These are phyloP conservation scores for Scaeva pyrastri DNA, from an alignment of 2,888 invertebrate genomes.

Conservation along the genomic window DNA sequence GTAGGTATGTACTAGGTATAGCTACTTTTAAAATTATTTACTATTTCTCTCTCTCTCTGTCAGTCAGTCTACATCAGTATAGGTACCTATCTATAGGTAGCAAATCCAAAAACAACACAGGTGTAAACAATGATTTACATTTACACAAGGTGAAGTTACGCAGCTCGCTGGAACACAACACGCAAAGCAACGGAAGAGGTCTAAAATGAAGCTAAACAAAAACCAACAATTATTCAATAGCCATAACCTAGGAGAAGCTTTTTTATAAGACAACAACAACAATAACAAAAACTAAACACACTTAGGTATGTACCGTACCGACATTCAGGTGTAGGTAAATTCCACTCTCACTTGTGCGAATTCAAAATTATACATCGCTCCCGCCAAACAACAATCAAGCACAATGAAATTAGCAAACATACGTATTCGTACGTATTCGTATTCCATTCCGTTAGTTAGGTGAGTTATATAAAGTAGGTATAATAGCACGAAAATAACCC, in stretches of 20 bases:
- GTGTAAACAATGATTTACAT: conserved; percentile 64
- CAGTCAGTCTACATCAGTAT: neutral
- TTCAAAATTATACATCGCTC: conserved; percentile 19
- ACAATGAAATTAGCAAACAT: conserved; percentile 26
- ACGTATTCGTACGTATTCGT: too few species aligned
- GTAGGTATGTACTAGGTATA: too few species aligned
- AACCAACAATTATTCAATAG: conserved; percentile 10
- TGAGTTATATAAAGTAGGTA: neutral
- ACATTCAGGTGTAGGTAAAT: neutral
- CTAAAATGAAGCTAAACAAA: conserved; percentile 1
- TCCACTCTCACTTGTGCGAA: conserved; percentile 37
- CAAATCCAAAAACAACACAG: conserved; percentile 53
- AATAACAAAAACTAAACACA: too few species aligned
- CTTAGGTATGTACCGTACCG: too few species aligned
- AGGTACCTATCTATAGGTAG: neutral
- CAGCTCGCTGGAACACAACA: conserved; percentile 9
- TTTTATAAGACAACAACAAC: neutral
- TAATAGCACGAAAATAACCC: conserved; percentile 17
- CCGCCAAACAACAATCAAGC: conserved; percentile 20
- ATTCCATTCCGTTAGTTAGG: neutral
- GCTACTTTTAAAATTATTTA: neutral
- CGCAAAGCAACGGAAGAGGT: conserved; percentile 1
- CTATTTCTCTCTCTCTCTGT: neutral
- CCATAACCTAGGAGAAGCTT: conserved; percentile 5
- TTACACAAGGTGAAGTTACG: conserved; percentile 33